These are phyloP conservation scores for Clepsis dumicolana DNA, from an alignment of 2,888 invertebrate species.

Conservation along the genomic window DNA sequence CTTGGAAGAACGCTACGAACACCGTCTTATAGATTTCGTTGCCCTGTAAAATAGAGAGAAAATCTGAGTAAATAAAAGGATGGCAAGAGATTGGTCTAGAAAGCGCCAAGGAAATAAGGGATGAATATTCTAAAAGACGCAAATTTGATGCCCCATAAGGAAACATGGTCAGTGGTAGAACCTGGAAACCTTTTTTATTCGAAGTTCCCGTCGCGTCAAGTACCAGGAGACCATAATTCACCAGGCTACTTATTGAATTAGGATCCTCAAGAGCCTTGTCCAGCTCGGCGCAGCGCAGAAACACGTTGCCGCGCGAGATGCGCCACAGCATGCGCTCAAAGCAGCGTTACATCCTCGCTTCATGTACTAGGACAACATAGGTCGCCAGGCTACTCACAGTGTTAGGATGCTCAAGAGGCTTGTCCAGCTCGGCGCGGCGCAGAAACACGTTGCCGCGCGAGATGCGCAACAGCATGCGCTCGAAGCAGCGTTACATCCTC, in stretches of 20 bases:
- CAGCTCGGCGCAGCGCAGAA: conserved; percentile 94
- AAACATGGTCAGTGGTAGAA: too few relatives aligned
- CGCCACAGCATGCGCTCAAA: not conserved
- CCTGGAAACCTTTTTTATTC: too few relatives aligned
- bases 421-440: conserved; percentile 94
- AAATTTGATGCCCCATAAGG: too few relatives aligned
- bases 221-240: not conserved
- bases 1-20: conserved; percentile 96
- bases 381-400: conserved; percentile 85
- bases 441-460: conserved; percentile 94
- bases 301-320: conserved; percentile 91
- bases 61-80: not conserved
- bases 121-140: too few relatives aligned
- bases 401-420: conserved; percentile 93
- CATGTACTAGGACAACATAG: not conserved
- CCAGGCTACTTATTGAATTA: conserved; percentile 74
- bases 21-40: conserved; percentile 95
- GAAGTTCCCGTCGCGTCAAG: not conserved
- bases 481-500: too few relatives aligned
- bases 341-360: too few relatives aligned
- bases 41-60: conserved; percentile 84
- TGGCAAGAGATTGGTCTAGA: not conserved
- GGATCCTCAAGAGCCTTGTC: conserved; percentile 94
- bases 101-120: not conserved
- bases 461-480: not conserved